Percentiles rank a stretch among this genome's conserved stretches.
These are phyloP conservation scores for Tachysurus vachellii DNA, from an alignment of 2,113 vertebrate genomes.

Conservation along the genomic window DNA sequence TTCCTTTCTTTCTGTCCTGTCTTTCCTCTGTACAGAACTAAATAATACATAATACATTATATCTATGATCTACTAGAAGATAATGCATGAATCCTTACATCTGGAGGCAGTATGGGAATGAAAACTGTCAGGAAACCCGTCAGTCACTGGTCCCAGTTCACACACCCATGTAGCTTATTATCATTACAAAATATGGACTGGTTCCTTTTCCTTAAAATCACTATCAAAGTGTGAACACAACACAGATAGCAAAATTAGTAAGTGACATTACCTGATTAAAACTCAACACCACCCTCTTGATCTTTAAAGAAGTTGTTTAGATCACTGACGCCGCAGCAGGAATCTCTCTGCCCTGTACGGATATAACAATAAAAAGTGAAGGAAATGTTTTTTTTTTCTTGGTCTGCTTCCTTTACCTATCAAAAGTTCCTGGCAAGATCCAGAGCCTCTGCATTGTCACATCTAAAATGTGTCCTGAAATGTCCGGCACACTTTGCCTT, in stretches of 20 bases:
- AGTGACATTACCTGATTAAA: neutral
- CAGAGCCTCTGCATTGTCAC: constrained; percentile 81
- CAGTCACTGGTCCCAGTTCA: constrained; percentile 80
- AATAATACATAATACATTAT: neutral
- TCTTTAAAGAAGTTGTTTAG: constrained; percentile 78
- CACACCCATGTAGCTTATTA: constrained; percentile 83
- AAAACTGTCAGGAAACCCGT: constrained; percentile 90
- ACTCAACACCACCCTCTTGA: constrained; percentile 22
- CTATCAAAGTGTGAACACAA: neutral
- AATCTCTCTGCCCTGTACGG: constrained; percentile 84
- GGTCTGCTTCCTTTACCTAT: constrained; percentile 74
- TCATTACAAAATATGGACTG: constrained; percentile 57
- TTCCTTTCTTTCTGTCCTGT: neutral
- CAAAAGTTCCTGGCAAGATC: constrained; percentile 82
- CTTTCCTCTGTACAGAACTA: neutral
- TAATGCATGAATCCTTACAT: constrained; percentile 67
- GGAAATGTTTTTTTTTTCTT: neutral
- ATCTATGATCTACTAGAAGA: no score
- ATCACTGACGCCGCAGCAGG: constrained; percentile 91
- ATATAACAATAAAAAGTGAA: neutral
- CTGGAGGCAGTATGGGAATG: constrained; percentile 80
- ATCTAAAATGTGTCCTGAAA: constrained; percentile 71
- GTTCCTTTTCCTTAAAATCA: neutral
- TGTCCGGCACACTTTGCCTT: no score
- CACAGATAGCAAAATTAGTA: neutral